Conservation (phyloP, 2,888 invertebrate species). For the Eupithecia inturbata region DNA sequence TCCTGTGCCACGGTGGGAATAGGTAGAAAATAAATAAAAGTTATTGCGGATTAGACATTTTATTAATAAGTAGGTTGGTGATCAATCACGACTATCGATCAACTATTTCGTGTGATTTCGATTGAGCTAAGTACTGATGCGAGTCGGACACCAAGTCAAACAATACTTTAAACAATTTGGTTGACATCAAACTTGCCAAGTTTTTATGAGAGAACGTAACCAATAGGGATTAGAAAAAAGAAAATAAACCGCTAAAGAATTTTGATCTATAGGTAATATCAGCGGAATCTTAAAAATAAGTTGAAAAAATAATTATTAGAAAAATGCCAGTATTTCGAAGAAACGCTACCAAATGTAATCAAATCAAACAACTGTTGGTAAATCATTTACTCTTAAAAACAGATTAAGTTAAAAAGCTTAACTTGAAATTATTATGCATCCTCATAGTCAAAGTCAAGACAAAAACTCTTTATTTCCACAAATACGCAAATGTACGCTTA, state of each 20-base stretch:
- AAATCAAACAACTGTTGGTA: not conserved
- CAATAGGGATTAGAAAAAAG: not conserved
- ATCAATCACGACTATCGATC: conserved; percentile 4
- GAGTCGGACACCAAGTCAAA: not conserved
- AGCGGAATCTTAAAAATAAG: not conserved
- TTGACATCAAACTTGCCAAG: not conserved
- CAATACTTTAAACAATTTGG: not conserved
- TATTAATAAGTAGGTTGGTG: not conserved
- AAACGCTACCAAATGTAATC: not conserved
- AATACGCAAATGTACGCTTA: too few species aligned
- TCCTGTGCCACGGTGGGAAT: not conserved
- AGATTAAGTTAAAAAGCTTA: too few species aligned
- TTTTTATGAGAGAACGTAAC: not conserved
- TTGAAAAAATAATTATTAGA: not conserved
- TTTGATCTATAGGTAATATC: too few species aligned
- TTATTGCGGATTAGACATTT: not conserved
- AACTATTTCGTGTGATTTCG: not conserved
- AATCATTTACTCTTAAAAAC: too few species aligned
- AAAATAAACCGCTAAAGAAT: too few species aligned
- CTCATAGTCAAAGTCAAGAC: too few species aligned
- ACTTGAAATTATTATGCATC: too few species aligned
- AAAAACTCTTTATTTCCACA: too few species aligned
- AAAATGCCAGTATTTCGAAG: not conserved
- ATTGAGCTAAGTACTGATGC: not conserved
- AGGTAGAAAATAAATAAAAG: not conserved